Conservation (phyloP, 1,140 invertebrate genomes). For the Musca vetustissima region DNA sequence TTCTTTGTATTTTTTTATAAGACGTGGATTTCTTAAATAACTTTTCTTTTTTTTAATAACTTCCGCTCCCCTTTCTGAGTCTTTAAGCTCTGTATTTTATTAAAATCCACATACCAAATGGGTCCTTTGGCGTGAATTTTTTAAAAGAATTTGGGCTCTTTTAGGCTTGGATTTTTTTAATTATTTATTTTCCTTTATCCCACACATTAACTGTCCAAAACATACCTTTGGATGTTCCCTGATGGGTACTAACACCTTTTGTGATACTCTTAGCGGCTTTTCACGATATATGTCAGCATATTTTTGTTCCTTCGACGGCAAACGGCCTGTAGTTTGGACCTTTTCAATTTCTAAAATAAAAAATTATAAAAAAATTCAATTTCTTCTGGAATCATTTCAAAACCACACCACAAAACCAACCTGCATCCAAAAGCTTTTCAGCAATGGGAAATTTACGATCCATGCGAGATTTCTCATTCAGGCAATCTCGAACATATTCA, state of each 20-base stretch:
- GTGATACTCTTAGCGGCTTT: slow-evolving; percentile 77
- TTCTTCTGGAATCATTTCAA: background rate
- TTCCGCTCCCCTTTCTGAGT: too few relatives aligned
- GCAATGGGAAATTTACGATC: slow-evolving; percentile 72
- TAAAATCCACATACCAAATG: too few relatives aligned
- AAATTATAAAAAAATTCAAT: background rate
- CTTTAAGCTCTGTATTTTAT: too few relatives aligned
- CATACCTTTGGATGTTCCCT: slow-evolving; percentile 80
- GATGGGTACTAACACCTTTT: slow-evolving; percentile 76
- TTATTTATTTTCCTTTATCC: too few relatives aligned
- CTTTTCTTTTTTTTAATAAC: too few relatives aligned
- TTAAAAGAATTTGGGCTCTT: too few relatives aligned
- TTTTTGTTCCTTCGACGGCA: slow-evolving; percentile 47
- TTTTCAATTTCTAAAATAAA: slow-evolving; percentile 30
- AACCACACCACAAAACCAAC: slow-evolving; percentile 55
- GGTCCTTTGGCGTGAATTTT: too few relatives aligned
- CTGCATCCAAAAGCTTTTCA: slow-evolving; percentile 70
- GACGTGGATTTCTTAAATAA: too few relatives aligned
- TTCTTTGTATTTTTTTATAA: too few relatives aligned
- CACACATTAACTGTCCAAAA: background rate
- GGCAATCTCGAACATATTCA: slow-evolving; percentile 73
- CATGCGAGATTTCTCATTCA: slow-evolving; percentile 73
- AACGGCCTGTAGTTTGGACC: slow-evolving; percentile 42
- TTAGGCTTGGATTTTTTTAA: too few relatives aligned
- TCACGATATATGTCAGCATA: slow-evolving; percentile 57